phyloP scores from a whole-genome alignment of 2,113 vertebrate genomes.

The Psettodes erumei region DNA sequence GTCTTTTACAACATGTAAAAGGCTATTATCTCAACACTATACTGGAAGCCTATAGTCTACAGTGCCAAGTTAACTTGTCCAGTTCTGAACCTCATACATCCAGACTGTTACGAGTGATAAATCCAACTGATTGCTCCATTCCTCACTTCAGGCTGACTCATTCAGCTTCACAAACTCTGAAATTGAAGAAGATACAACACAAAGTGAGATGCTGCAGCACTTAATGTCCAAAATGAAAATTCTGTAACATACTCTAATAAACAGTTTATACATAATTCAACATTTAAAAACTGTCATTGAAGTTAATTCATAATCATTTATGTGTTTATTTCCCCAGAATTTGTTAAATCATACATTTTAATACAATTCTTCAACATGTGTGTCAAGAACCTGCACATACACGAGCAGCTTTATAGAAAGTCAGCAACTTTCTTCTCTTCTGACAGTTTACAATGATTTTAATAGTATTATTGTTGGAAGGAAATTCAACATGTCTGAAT shows the following conservation, averaged over 20 bases:
- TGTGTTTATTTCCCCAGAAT: not conserved
- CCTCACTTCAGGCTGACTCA: constrained; percentile 27
- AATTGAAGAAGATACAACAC: constrained; percentile 49
- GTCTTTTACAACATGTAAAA: constrained; percentile 27
- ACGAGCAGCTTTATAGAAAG: not conserved
- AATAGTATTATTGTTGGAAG: not conserved
- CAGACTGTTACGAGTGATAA: constrained; percentile 32
- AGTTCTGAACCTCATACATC: constrained; percentile 39
- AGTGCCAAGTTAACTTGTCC: constrained; percentile 18
- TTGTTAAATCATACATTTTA: not conserved
- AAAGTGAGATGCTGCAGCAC: constrained; percentile 15
- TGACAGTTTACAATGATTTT: constrained; percentile 9
- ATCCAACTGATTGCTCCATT: constrained; percentile 25
- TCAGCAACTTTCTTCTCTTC: not conserved
- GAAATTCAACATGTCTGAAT: not conserved
- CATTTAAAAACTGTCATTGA: not conserved
- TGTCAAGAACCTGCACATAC: not conserved
- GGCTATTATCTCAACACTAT: constrained; percentile 28
- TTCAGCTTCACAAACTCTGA: constrained; percentile 58
- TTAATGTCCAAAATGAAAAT: not conserved
- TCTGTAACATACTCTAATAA: not conserved
- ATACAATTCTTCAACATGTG: not conserved
- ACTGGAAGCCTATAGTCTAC: constrained; percentile 28
- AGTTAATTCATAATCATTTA: not conserved
- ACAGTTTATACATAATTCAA: not conserved